Conservation (phyloP, 2,888 invertebrate genomes). For the Pachycephus smyrnensis region DNA sequence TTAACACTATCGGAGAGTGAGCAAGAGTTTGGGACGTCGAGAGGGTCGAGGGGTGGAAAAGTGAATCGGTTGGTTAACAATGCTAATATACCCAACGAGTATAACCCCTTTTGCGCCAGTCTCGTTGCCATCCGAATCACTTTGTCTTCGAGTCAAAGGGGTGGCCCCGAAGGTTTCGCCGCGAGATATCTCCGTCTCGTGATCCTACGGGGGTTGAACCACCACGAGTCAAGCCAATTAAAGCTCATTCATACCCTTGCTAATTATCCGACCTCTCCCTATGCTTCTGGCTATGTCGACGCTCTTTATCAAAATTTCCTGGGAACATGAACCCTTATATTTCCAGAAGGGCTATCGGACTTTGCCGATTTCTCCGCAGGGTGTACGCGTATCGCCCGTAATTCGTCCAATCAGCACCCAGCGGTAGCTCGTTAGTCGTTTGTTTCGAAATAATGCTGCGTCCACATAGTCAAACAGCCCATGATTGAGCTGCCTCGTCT, state of each 20-base stretch:
- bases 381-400: constrained; percentile 47
- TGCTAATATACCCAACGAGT: constrained; percentile 58
- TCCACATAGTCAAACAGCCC: constrained; percentile 30
- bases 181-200: constrained; percentile 23
- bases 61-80: constrained; percentile 62
- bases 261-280: constrained; percentile 42
- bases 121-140: constrained; percentile 32
- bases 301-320: not conserved
- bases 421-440: constrained; percentile 59
- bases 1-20: constrained; percentile 25
- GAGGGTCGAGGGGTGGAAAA: constrained; percentile 51
- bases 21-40: constrained; percentile 45
- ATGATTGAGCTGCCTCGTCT: constrained; percentile 15
- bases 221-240: constrained; percentile 50
- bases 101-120: constrained; percentile 27
- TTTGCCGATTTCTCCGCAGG: constrained; percentile 10
- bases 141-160: constrained; percentile 58
- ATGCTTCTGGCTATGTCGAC: not conserved
- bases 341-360: not conserved
- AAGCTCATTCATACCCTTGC: constrained; percentile 58
- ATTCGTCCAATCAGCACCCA: constrained; percentile 56
- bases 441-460: constrained; percentile 58
- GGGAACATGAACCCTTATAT: not conserved
- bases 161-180: constrained; percentile 45
- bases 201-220: constrained; percentile 8